Conservation (phyloP, 2,797 vertebrate species). For the Brachyalestes nurse region DNA sequence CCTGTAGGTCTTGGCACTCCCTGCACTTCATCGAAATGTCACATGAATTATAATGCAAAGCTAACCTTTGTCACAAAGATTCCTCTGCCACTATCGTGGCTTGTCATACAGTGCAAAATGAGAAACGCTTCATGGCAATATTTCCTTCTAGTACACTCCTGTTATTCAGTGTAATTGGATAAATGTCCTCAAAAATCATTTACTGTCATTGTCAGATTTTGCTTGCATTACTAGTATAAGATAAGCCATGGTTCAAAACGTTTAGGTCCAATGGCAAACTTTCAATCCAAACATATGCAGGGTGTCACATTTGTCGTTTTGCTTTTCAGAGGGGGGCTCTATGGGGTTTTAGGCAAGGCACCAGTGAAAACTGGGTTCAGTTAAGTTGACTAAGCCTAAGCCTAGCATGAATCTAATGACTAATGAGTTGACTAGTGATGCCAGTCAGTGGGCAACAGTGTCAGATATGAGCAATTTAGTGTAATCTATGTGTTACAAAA, state of each 20-base stretch:
- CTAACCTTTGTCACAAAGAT: conserved; percentile 73
- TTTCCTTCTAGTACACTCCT: conserved; percentile 1
- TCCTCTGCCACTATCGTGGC: conserved; percentile 62
- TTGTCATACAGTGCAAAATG: conserved; percentile 61
- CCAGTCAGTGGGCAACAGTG: no score
- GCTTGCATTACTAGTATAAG: background rate
- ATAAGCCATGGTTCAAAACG: background rate
- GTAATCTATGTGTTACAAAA: no score
- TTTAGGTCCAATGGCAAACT: background rate
- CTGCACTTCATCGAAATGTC: conserved; percentile 71
- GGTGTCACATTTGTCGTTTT: no score
- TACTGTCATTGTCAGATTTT: conserved; percentile 15
- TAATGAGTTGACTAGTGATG: no score
- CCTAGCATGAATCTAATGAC: no score
- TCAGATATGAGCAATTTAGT: no score
- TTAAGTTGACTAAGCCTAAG: no score
- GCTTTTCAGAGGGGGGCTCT: no score
- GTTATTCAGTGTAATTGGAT: conserved; percentile 4
- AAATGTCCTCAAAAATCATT: conserved; percentile 32
- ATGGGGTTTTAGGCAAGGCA: no score
- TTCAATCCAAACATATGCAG: background rate
- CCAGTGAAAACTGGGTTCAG: no score
- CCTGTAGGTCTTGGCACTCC: conserved; percentile 57
- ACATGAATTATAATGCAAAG: conserved; percentile 76
- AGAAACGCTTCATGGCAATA: conserved; percentile 53